These are phyloP conservation scores for Chydorus sphaericus DNA, from an alignment of 2,888 invertebrate genomes.

Conservation along the genomic window DNA sequence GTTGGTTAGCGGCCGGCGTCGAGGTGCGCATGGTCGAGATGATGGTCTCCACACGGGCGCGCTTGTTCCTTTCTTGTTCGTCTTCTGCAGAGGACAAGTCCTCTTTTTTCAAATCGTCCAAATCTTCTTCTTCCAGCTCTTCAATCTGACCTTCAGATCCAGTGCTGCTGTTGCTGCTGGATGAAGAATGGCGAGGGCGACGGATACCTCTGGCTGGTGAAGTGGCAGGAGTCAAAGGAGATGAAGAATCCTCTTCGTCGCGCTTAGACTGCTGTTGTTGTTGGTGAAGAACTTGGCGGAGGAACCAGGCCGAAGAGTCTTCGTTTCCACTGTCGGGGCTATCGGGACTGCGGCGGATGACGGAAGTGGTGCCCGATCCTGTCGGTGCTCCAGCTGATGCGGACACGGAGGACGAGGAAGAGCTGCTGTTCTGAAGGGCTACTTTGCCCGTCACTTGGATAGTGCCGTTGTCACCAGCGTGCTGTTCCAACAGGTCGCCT, in stretches of 20 bases:
- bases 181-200: neutral
- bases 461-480: neutral
- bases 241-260: neutral
- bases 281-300: constrained; percentile 12
- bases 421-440: constrained; percentile 1
- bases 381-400: neutral
- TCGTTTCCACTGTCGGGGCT: constrained; percentile 10
- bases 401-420: neutral
- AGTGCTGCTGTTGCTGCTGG: constrained; percentile 6
- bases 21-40: constrained; percentile 72
- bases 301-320: constrained; percentile 14
- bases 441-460: constrained; percentile 15
- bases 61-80: constrained; percentile 50
- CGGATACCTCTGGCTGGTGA: constrained; percentile 3
- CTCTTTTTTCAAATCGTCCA: neutral
- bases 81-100: too few relatives aligned
- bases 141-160: neutral
- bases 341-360: constrained; percentile 14
- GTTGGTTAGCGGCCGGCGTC: constrained; percentile 16
- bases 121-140: neutral
- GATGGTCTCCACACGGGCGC: constrained; percentile 87
- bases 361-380: constrained; percentile 5
- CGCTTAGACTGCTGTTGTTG: neutral
- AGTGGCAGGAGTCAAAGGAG: constrained; percentile 8
- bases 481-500: constrained; percentile 12